Evolutionary conservation across 1,140 invertebrate genomes (phyloP).

Genomic region (Magallana gigas): DNA sequence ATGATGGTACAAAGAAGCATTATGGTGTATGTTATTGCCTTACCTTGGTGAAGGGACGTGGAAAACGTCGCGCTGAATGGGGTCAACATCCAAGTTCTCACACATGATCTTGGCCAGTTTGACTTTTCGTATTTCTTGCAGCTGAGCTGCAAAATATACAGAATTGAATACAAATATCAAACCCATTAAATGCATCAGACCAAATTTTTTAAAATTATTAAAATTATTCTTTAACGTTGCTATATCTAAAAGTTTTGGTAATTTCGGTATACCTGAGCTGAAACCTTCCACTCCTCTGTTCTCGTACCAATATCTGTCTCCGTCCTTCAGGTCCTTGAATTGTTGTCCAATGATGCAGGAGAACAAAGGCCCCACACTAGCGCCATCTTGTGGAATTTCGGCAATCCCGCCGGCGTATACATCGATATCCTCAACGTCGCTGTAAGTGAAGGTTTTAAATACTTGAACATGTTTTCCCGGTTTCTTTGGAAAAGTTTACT

Average conservation of each 20-base stretch:
- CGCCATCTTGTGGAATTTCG: constrained; percentile 87
- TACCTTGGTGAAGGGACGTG: constrained; percentile 7
- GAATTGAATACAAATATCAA: not conserved
- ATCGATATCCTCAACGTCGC: constrained; percentile 64
- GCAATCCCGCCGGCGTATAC: constrained; percentile 83
- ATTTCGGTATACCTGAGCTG: not conserved
- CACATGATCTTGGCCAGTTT: constrained; percentile 54
- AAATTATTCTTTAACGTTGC: too few relatives aligned
- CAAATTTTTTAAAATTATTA: too few relatives aligned
- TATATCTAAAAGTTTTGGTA: too few relatives aligned
- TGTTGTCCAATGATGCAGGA: constrained; percentile 97
- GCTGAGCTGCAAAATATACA: constrained; percentile 39
- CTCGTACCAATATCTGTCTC: constrained; percentile 98
- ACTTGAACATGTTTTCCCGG: too few relatives aligned
- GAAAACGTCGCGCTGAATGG: constrained; percentile 46
- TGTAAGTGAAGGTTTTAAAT: not conserved
- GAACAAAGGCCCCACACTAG: constrained; percentile 95
- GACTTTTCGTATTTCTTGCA: constrained; percentile 47
- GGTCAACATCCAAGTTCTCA: constrained; percentile 44
- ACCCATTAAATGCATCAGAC: too few relatives aligned
- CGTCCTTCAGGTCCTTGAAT: constrained; percentile 92
- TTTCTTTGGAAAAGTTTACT: too few relatives aligned
- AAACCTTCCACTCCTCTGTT: constrained; percentile 77
- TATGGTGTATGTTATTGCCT: not conserved
- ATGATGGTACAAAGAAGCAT: too few relatives aligned